Conservation (phyloP, 2,797 vertebrate genomes). For the Hydrocynus forskahlii region DNA sequence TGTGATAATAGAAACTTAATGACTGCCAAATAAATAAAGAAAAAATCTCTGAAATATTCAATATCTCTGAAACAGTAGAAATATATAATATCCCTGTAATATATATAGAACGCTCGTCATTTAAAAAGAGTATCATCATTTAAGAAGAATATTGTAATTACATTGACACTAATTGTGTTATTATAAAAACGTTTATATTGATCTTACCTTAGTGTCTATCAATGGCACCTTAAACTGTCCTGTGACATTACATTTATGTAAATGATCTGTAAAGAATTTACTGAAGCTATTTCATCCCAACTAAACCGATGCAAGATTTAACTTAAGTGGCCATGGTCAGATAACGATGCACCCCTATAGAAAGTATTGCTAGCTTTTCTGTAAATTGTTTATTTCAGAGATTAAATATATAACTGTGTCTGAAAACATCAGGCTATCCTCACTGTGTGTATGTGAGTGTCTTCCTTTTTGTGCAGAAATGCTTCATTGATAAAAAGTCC, state of each 20-base stretch:
- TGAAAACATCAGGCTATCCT: not conserved
- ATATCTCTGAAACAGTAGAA: not conserved
- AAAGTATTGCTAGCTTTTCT: not conserved
- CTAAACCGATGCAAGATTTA: not conserved
- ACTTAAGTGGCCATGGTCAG: not conserved
- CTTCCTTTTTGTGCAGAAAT: not conserved
- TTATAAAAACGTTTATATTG: not conserved
- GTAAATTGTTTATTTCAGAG: slow-evolving; percentile 19
- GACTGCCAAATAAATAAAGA: slow-evolving; percentile 1
- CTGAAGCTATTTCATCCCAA: not conserved
- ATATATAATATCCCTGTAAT: too few species aligned
- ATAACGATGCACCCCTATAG: not conserved
- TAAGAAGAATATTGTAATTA: not conserved
- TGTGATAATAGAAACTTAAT: not conserved
- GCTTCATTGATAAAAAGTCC: slow-evolving; percentile 3
- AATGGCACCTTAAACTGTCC: not conserved
- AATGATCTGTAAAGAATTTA: not conserved
- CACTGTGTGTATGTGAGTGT: not conserved
- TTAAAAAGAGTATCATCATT: not conserved
- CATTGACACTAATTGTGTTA: not conserved
- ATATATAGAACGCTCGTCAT: too few species aligned
- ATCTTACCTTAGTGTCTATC: not conserved
- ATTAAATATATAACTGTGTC: not conserved
- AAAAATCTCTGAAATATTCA: not conserved
- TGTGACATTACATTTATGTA: not conserved